phyloP scores from a whole-genome alignment of 2,888 invertebrate species.

The Drosophila nigricruria region DNA sequence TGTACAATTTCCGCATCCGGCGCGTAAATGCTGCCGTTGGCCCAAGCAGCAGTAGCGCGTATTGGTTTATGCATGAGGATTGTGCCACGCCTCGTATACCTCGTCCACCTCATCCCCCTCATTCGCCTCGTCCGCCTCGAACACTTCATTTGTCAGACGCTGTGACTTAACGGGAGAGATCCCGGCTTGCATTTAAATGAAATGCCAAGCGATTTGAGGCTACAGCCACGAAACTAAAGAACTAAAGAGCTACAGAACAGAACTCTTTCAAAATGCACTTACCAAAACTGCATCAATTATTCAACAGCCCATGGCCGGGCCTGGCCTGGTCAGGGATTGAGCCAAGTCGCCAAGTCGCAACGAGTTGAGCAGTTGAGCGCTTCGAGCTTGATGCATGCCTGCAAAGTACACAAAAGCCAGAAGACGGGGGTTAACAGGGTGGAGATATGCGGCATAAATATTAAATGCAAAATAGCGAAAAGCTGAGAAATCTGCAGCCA shows the following conservation, averaged over 20 bases:
- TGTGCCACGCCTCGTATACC: conserved; percentile 42
- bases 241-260: conserved; percentile 29
- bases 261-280: conserved; percentile 76
- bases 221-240: conserved; percentile 31
- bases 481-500: conserved; percentile 57
- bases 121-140: conserved; percentile 43
- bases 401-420: conserved; percentile 53
- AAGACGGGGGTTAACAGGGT: conserved; percentile 11
- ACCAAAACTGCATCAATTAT: conserved; percentile 81
- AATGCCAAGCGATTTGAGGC: conserved; percentile 63
- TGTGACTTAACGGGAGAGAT: conserved; percentile 56
- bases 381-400: conserved; percentile 76
- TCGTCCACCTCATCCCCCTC: too few species aligned
- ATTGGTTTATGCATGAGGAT: conserved; percentile 80
- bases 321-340: conserved; percentile 75
- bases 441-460: conserved; percentile 70
- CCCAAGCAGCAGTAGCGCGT: conserved; percentile 55
- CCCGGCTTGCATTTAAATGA: conserved; percentile 70
- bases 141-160: conserved; percentile 79
- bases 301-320: conserved; percentile 74
- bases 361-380: conserved; percentile 76
- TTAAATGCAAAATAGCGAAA: conserved; percentile 78
- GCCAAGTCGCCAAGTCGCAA: conserved; percentile 75
- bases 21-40: conserved; percentile 66
- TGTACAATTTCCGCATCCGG: conserved; percentile 81